phyloP scores from a whole-genome alignment of 2,797 vertebrate genomes.

The Chromobotia macracanthus region DNA sequence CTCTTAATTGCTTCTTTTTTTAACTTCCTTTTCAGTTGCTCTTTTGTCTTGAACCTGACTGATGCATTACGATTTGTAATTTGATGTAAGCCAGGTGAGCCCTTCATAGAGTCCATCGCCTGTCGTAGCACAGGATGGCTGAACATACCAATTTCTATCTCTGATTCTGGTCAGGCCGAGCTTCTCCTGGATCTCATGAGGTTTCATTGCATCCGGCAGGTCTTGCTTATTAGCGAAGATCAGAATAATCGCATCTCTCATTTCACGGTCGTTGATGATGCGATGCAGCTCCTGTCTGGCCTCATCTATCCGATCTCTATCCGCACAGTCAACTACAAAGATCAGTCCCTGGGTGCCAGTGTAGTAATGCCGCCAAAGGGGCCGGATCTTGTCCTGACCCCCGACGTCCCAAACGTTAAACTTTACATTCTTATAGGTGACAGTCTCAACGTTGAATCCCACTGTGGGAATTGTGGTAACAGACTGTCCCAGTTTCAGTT shows the following conservation, averaged over 20 bases:
- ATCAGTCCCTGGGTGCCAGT: slow-evolving; percentile 97
- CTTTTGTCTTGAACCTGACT: slow-evolving; percentile 64
- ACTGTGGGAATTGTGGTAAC: slow-evolving; percentile 98
- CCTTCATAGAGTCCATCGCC: slow-evolving; percentile 98
- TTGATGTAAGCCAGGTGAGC: slow-evolving; percentile 98
- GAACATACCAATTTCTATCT: slow-evolving; percentile 99
- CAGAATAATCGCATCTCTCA: slow-evolving; percentile 98
- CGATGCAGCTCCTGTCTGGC: slow-evolving; percentile 96
- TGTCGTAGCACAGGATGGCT: slow-evolving; percentile 94
- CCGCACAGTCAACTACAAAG: slow-evolving; percentile 98
- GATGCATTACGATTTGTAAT: slow-evolving; percentile 95
- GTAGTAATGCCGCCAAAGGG: slow-evolving; percentile 98
- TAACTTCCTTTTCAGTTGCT: slow-evolving; percentile 56
- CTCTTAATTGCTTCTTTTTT: slow-evolving; percentile 75
- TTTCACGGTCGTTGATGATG: slow-evolving; percentile 98
- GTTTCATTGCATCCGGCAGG: slow-evolving; percentile 97
- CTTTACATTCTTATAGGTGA: slow-evolving; percentile 98
- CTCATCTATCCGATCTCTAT: slow-evolving; percentile 96
- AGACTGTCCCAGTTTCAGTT: slow-evolving; percentile 97
- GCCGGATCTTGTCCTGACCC: slow-evolving; percentile 97
- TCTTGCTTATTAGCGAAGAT: slow-evolving; percentile 99
- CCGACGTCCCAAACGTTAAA: slow-evolving; percentile 99
- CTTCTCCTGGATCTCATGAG: slow-evolving; percentile 99
- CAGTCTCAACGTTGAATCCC: slow-evolving; percentile 97
- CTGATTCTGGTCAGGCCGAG: slow-evolving; percentile 96